Percentiles rank a stretch among this genome's conserved stretches.
These are phyloP conservation scores for Carettochelys insculpta DNA, from an alignment of 2,113 vertebrate species.

Conservation along the genomic window DNA sequence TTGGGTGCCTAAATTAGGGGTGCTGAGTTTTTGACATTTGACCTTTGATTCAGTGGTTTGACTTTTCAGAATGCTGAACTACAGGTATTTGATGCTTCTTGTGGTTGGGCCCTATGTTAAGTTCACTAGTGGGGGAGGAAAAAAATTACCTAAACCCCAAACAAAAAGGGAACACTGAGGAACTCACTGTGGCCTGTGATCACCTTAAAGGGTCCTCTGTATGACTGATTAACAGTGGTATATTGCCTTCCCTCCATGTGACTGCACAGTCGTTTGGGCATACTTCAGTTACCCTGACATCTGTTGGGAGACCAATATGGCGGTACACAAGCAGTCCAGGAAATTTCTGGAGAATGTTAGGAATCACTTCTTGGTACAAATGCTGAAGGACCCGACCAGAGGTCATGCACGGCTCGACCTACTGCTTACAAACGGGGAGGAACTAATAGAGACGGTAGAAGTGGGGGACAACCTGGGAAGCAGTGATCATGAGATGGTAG, in stretches of 20 bases:
- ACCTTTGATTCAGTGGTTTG: not conserved
- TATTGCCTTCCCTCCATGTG: not conserved
- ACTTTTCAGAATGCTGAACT: not conserved
- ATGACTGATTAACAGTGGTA: not conserved
- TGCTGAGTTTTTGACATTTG: not conserved
- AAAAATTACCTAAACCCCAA: not conserved
- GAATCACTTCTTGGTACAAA: too few relatives aligned
- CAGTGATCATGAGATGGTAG: too few relatives aligned
- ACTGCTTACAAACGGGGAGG: too few relatives aligned
- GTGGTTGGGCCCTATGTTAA: not conserved
- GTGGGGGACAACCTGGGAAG: too few relatives aligned
- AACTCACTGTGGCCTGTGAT: not conserved
- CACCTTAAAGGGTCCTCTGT: not conserved
- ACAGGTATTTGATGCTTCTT: not conserved
- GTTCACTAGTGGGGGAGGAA: not conserved
- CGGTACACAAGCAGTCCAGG: too few relatives aligned
- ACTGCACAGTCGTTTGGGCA: not conserved
- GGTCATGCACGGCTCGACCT: too few relatives aligned
- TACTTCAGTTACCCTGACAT: too few relatives aligned
- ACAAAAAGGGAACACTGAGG: not conserved
- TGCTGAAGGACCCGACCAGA: too few relatives aligned
- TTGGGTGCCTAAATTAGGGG: not conserved
- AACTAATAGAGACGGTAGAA: too few relatives aligned
- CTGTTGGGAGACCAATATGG: too few relatives aligned
- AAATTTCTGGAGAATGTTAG: too few relatives aligned